Evolutionary conservation across 2,888 invertebrate genomes (phyloP).

Genomic region (Hirtodrosophila trivittata): DNA sequence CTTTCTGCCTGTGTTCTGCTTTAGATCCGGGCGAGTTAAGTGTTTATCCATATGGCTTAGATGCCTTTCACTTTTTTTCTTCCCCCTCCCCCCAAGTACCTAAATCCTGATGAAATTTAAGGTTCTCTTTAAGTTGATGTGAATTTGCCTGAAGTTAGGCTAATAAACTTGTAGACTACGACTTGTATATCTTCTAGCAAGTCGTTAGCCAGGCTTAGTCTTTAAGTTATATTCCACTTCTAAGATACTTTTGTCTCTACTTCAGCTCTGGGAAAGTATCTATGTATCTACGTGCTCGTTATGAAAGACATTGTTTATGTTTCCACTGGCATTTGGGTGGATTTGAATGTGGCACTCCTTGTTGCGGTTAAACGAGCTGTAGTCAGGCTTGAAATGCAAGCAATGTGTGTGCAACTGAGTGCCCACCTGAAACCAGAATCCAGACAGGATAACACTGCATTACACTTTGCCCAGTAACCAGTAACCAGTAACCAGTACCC

Average conservation of each 20-base stretch:
- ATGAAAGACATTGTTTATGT: no score
- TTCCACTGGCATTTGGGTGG: no score
- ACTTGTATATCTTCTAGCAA: no score
- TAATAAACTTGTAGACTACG: no score
- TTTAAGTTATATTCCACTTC: no score
- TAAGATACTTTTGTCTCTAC: no score
- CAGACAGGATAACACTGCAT: not conserved
- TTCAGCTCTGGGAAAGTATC: no score
- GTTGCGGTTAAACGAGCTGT: no score
- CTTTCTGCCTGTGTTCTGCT: slow-evolving; percentile 10
- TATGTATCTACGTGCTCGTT: no score
- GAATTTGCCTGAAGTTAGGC: no score
- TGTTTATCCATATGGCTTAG: slow-evolving; percentile 35
- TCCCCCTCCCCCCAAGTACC: not conserved
- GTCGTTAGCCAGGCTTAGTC: no score
- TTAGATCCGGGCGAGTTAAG: slow-evolving; percentile 18
- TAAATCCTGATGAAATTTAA: slow-evolving; percentile 25
- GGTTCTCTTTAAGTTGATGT: slow-evolving; percentile 4
- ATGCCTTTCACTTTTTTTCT: slow-evolving; percentile 3
- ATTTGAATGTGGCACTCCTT: no score
- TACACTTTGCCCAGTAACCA: not conserved
- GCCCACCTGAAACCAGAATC: slow-evolving; percentile 7
- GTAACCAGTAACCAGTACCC: slow-evolving; percentile 2
- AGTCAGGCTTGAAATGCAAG: slow-evolving; percentile 5
- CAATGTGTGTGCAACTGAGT: slow-evolving; percentile 28